Conservation (phyloP, 2,888 invertebrate genomes). For the Napeogenes inachia region DNA sequence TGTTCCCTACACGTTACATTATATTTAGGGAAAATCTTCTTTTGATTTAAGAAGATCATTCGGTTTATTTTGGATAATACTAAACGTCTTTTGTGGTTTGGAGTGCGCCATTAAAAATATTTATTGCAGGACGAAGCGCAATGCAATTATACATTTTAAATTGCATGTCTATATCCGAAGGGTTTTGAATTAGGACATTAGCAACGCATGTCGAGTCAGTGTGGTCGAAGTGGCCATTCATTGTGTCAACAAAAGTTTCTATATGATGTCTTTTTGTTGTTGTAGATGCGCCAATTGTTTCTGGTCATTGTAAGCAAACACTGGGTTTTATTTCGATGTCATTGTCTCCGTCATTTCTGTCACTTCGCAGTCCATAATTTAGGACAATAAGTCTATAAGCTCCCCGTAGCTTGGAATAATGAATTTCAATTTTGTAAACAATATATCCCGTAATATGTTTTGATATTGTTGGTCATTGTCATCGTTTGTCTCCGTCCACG, state of each 20-base stretch:
- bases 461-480: slow-evolving; percentile 65
- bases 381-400: slow-evolving; percentile 50
- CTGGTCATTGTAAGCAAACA: slow-evolving; percentile 53
- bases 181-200: slow-evolving; percentile 63
- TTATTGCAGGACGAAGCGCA: slow-evolving; percentile 15
- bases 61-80: neutral
- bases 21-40: neutral
- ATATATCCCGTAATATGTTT: slow-evolving; percentile 70
- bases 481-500: slow-evolving; percentile 43
- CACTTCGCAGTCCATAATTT: slow-evolving; percentile 49
- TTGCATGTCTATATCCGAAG: slow-evolving; percentile 36
- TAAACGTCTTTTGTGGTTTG: neutral
- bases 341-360: slow-evolving; percentile 39
- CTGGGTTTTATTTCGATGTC: slow-evolving; percentile 36
- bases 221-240: slow-evolving; percentile 65
- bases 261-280: slow-evolving; percentile 36
- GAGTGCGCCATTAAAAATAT: slow-evolving; percentile 14
- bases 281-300: slow-evolving; percentile 45
- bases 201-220: slow-evolving; percentile 65
- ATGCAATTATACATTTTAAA: slow-evolving; percentile 33
- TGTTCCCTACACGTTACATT: neutral
- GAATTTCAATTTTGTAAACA: slow-evolving; percentile 66
- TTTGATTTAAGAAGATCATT: neutral
- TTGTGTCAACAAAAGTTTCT: slow-evolving; percentile 45
- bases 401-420: slow-evolving; percentile 63